Evolutionary conservation across 2,113 vertebrate species (phyloP).

Genomic region (Dromiciops gliroides): DNA sequence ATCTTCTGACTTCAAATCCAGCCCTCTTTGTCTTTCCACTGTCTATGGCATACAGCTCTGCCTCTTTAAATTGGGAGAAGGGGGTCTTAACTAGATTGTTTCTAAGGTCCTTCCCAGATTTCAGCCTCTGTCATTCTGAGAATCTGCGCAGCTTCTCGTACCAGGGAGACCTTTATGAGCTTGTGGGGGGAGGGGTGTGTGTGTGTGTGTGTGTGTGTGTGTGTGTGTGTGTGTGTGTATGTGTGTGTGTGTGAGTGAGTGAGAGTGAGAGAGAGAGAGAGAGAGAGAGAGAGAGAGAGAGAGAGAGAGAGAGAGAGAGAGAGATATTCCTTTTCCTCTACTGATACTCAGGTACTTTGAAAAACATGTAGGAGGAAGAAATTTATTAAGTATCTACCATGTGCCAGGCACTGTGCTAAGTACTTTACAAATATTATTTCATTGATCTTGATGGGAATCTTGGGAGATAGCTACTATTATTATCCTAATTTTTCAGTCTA

Average conservation of each 20-base stretch:
- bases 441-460: neutral
- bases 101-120: neutral
- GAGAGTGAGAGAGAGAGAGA: no score
- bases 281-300: no score
- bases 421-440: neutral
- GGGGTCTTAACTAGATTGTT: neutral
- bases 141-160: neutral
- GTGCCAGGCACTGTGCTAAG: neutral
- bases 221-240: no score
- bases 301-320: no score
- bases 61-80: neutral
- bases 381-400: neutral
- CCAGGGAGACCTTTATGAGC: neutral
- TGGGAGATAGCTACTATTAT: neutral
- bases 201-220: no score
- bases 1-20: no score
- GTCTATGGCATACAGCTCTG: neutral
- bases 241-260: no score
- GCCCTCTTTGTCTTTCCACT: neutral
- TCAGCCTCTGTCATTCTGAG: neutral
- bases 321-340: neutral
- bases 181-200: no score
- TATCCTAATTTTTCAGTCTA: neutral
- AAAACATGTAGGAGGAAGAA: neutral
- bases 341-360: neutral